Percentiles rank a stretch among this genome's conserved stretches.
These are phyloP conservation scores for Bellardia pandia DNA, from an alignment of 2,888 invertebrate species.

Conservation along the genomic window DNA sequence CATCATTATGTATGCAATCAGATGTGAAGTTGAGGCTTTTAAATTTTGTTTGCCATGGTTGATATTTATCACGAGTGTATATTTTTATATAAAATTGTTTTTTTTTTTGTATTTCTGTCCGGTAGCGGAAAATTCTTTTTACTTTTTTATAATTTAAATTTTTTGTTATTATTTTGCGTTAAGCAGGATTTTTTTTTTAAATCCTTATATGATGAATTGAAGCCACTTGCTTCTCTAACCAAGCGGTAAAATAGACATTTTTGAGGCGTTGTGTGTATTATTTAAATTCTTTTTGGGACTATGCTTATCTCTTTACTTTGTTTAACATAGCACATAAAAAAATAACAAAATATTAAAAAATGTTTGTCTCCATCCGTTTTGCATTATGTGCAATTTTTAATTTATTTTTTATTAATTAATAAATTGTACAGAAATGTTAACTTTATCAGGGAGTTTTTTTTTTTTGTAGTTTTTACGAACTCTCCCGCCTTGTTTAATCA, in stretches of 20 bases:
- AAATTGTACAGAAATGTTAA: slow-evolving; percentile 65
- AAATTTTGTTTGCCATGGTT: slow-evolving; percentile 36
- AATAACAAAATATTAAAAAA: slow-evolving; percentile 5
- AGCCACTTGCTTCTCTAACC: slow-evolving; percentile 32
- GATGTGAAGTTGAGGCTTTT: slow-evolving; percentile 62
- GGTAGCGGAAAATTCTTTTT: slow-evolving; percentile 69
- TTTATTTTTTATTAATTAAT: slow-evolving; percentile 75
- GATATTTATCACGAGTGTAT: slow-evolving; percentile 28
- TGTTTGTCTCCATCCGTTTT: slow-evolving; percentile 70
- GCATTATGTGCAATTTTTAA: slow-evolving; percentile 73
- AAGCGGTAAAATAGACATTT: slow-evolving; percentile 8
- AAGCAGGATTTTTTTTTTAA: slow-evolving; percentile 42
- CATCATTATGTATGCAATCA: slow-evolving; percentile 71
- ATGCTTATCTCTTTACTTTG: slow-evolving; percentile 57
- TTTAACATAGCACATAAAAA: too few relatives aligned
- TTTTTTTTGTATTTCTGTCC: slow-evolving; percentile 53
- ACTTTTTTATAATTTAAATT: neutral
- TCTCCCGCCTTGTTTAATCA: slow-evolving; percentile 25
- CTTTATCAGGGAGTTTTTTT: slow-evolving; percentile 1
- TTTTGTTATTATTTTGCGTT: neutral
- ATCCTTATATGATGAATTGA: slow-evolving; percentile 66
- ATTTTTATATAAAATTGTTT: slow-evolving; percentile 23
- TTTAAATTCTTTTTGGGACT: slow-evolving; percentile 40
- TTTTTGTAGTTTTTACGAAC: neutral
- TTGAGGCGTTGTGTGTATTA: slow-evolving; percentile 53